Conservation (phyloP, 2,888 invertebrate species). For the Keiferia lycopersicella region DNA sequence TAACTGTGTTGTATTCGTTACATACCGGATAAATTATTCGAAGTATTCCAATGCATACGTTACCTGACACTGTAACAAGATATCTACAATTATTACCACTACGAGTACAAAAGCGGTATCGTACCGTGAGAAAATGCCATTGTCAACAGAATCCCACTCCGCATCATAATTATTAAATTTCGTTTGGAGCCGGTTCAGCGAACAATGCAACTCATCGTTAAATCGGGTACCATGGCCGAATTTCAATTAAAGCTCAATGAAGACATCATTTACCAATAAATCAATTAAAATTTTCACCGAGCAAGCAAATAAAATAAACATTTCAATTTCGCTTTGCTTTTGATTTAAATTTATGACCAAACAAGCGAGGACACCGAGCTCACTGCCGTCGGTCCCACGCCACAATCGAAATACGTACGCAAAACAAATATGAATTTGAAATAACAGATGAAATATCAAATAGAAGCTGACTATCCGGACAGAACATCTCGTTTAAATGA, state of each 20-base stretch:
- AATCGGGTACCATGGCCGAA: slow-evolving; percentile 46
- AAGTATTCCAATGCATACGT: no score
- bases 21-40: no score
- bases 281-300: slow-evolving; percentile 44
- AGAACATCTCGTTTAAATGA: slow-evolving; percentile 9
- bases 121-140: slow-evolving; percentile 9
- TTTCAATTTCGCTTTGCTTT: slow-evolving; percentile 42
- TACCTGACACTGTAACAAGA: not conserved
- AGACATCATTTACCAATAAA: slow-evolving; percentile 53
- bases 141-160: not conserved
- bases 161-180: slow-evolving; percentile 12
- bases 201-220: slow-evolving; percentile 44
- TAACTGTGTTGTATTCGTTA: no score
- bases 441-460: not conserved
- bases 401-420: slow-evolving; percentile 12
- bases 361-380: slow-evolving; percentile 23
- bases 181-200: slow-evolving; percentile 37
- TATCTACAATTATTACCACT: not conserved
- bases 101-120: not conserved
- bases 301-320: slow-evolving; percentile 40
- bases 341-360: slow-evolving; percentile 36
- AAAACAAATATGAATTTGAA: slow-evolving; percentile 2
- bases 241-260: slow-evolving; percentile 56
- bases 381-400: slow-evolving; percentile 7
- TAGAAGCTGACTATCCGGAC: not conserved